Conservation (phyloP, 2,797 vertebrate genomes). For the Spea hammondii region DNA sequence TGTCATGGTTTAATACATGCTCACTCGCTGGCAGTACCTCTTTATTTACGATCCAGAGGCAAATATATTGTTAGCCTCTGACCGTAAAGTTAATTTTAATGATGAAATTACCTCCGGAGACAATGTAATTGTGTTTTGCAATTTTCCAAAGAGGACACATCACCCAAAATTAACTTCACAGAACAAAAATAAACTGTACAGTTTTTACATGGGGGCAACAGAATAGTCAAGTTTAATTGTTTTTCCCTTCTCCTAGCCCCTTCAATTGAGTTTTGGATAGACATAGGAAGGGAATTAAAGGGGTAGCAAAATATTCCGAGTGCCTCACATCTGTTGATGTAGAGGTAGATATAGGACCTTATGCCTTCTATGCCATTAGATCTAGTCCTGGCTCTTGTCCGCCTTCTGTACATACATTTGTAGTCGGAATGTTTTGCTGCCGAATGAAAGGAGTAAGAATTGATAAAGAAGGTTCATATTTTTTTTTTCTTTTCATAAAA, state of each 20-base stretch:
- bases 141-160: background rate
- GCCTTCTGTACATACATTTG: too few relatives aligned
- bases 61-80: slow-evolving; percentile 4
- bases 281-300: too few relatives aligned
- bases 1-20: slow-evolving; percentile 17
- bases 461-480: slow-evolving; percentile 20
- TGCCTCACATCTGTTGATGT: too few relatives aligned
- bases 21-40: background rate
- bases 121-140: slow-evolving; percentile 1
- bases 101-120: background rate
- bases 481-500: slow-evolving; percentile 6
- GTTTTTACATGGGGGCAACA: too few relatives aligned
- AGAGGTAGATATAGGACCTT: too few relatives aligned
- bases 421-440: background rate
- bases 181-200: too few relatives aligned
- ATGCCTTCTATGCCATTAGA: too few relatives aligned
- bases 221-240: too few relatives aligned
- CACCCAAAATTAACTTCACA: background rate
- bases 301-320: too few relatives aligned
- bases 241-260: too few relatives aligned
- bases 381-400: too few relatives aligned
- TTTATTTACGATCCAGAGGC: background rate
- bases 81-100: slow-evolving; percentile 7
- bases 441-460: slow-evolving; percentile 1
- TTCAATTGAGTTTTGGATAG: too few relatives aligned